A percentile compares a stretch with the other conserved stretches of the same genome.
phyloP scores from a whole-genome alignment of 2,888 invertebrate species.

The Lithophane semibrunnea region DNA sequence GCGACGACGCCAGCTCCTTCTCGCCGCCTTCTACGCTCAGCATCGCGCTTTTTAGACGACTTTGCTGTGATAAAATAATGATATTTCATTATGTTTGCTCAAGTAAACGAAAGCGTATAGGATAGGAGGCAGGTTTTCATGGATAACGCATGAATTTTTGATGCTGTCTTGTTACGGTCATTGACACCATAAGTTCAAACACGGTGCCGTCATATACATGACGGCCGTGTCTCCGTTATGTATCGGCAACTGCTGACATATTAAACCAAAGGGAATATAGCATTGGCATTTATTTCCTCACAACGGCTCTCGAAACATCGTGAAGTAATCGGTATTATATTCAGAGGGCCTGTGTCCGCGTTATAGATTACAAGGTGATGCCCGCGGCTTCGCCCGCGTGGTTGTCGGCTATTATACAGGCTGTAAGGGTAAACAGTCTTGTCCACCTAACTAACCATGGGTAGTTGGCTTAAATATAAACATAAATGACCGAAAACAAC shows the following conservation, averaged over 20 bases:
- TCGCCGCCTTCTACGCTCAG: conserved; percentile 84
- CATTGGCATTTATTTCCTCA: not conserved
- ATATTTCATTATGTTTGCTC: not conserved
- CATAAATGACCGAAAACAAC: no score
- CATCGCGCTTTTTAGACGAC: conserved; percentile 80
- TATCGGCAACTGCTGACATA: not conserved
- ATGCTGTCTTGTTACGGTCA: not conserved
- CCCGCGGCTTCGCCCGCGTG: no score
- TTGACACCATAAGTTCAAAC: not conserved
- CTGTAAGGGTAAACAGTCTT: no score
- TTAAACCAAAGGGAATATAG: not conserved
- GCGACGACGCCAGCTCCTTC: conserved; percentile 75
- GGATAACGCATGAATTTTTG: not conserved
- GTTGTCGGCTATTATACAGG: no score
- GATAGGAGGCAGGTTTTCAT: not conserved
- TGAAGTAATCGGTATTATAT: not conserved
- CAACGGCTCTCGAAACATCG: not conserved
- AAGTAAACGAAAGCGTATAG: not conserved
- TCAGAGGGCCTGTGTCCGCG: not conserved
- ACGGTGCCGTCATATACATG: not conserved
- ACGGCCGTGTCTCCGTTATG: not conserved
- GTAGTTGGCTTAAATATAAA: no score
- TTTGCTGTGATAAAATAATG: conserved; percentile 74
- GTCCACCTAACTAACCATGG: no score
- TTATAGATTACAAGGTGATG: no score